Percentiles rank a stretch among this genome's conserved stretches.
Evolutionary conservation across 2,888 invertebrate genomes (phyloP).

Genomic region (Pollenia griseotomentosa): DNA sequence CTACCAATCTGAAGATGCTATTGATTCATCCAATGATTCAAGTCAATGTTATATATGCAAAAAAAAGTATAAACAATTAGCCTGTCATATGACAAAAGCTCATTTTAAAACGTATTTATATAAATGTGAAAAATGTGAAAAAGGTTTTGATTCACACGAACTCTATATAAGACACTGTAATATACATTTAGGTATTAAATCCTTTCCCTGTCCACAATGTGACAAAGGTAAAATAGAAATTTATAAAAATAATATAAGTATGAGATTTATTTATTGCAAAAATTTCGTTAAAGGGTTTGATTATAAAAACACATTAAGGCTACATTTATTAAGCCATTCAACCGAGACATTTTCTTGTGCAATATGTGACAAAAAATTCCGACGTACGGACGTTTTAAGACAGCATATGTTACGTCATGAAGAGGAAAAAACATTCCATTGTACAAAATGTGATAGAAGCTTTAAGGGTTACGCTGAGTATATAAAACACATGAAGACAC

Average conservation of each 20-base stretch:
- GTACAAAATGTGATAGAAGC: conserved; percentile 86
- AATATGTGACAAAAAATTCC: conserved; percentile 86
- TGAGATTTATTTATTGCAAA: neutral
- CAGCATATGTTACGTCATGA: conserved; percentile 86
- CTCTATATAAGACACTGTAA: conserved; percentile 49
- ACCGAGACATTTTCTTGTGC: conserved; percentile 86
- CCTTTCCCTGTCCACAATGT: conserved; percentile 39
- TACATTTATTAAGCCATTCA: conserved; percentile 85
- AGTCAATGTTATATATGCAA: conserved; percentile 74
- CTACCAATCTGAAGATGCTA: no score
- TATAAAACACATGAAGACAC: conserved; percentile 84
- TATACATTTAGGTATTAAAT: conserved; percentile 50
- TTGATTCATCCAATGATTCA: neutral
- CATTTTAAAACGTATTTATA: conserved; percentile 74
- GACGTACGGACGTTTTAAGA: conserved; percentile 85
- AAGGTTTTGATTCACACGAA: conserved; percentile 34
- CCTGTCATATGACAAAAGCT: conserved; percentile 76
- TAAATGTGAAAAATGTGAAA: conserved; percentile 82
- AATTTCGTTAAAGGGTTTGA: conserved; percentile 34
- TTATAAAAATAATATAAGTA: neutral
- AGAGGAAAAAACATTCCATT: conserved; percentile 85
- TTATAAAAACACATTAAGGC: conserved; percentile 82
- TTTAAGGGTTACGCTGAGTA: conserved; percentile 86
- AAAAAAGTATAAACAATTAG: conserved; percentile 26
- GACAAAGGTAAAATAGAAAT: conserved; percentile 32